Evolutionary conservation across 2,113 vertebrate genomes (phyloP).

Genomic region (Platanista minor): DNA sequence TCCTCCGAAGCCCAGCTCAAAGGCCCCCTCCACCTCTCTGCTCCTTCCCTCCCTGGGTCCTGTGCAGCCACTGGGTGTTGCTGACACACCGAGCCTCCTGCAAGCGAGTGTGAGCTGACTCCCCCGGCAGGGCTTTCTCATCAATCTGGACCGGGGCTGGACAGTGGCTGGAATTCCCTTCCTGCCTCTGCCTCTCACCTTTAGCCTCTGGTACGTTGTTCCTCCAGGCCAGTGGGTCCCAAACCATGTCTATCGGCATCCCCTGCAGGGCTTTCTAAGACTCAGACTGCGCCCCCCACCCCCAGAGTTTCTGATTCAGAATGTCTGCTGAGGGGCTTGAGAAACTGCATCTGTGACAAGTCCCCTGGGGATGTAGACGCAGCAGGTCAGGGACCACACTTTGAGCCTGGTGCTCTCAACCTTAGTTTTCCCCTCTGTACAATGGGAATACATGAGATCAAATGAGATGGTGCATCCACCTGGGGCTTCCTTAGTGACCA

Average conservation of each 20-base stretch:
- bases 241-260: not conserved
- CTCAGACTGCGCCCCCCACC: accelerated
- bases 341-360: accelerated
- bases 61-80: accelerated
- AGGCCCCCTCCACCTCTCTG: not conserved
- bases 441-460: accelerated
- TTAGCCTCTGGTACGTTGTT: accelerated
- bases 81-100: not conserved
- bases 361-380: accelerated
- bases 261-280: not conserved
- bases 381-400: not conserved
- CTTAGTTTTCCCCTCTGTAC: not conserved
- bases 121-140: accelerated
- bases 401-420: accelerated
- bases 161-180: accelerated
- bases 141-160: accelerated
- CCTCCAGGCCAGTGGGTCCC: not conserved
- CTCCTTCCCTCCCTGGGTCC: not conserved
- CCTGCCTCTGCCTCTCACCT: not conserved
- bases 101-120: too few relatives aligned
- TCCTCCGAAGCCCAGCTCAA: not conserved
- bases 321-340: accelerated
- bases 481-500: not conserved
- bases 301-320: not conserved
- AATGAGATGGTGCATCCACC: accelerated